Conservation (phyloP, 2,797 vertebrate genomes). For the Acrossocheilus wenchowensis region DNA sequence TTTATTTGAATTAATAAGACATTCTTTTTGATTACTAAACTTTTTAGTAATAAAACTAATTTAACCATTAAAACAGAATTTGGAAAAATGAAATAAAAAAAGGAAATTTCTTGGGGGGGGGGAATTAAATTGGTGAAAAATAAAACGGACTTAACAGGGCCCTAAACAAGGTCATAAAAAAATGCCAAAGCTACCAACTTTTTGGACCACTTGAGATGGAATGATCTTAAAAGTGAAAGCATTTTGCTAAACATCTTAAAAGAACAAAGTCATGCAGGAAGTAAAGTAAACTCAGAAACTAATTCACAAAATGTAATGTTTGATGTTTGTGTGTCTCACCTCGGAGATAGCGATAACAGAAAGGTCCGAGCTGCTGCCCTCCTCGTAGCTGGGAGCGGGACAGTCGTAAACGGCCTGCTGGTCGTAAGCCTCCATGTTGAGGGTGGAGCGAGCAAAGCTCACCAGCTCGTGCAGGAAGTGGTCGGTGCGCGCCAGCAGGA, state of each 20-base stretch:
- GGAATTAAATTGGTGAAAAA: no score
- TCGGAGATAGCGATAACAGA: conserved; percentile 95
- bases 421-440: conserved; percentile 92
- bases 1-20: no score
- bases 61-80: no score
- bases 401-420: conserved; percentile 91
- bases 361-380: conserved; percentile 85
- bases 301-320: neutral
- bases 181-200: no score
- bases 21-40: no score
- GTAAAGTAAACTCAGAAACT: neutral
- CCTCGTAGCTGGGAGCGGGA: conserved; percentile 86
- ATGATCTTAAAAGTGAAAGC: no score
- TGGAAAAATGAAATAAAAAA: no score
- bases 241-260: neutral
- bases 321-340: conserved; percentile 61
- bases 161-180: no score
- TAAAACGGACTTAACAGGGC: no score
- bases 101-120: no score
- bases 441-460: conserved; percentile 90
- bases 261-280: neutral
- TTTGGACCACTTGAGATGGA: neutral
- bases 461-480: conserved; percentile 96
- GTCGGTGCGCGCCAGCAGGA: conserved; percentile 89
- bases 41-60: no score